Evolutionary conservation across 2,797 vertebrate genomes (phyloP), one percentile per base, ranked within the genome.

Genomic region (Leptoclinus maculatus): DNA sequence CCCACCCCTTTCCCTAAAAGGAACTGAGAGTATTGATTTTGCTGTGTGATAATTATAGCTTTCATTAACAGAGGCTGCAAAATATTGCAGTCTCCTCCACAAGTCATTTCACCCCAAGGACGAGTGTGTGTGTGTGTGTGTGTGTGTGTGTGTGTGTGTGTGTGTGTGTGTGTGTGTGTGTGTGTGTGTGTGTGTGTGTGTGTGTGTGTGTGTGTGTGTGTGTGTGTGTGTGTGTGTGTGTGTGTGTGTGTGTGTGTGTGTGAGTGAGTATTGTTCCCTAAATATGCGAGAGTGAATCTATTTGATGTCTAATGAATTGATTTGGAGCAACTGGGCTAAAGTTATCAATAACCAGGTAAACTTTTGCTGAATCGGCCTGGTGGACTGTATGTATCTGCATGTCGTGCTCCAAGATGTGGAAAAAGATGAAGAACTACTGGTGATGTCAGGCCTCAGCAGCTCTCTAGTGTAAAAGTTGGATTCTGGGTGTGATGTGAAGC

Each of bases 31-130:
- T 66, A 92, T 93, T 83, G 92, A 92, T 91, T 88, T 76, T 73
- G 3, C 80, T 58, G 70, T 53, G 74, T 78, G 83, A 90, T 91
- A 91, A 91, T 92, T 91, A 91, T 84, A 87, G 80, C 83, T 76
- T 89, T 86, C 86, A 90, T 91, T 87, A 88, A 79, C 74, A 70
- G 53, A 76, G 59, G 58, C 82, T 71, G 78, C 69, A 84, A 83
- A 88, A 82, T 71, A 82, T 51, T 79, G 47, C 34, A 38, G 76
- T 75, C 80, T 82, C 71, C 75, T 74, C 71, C 19, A 38, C 69
- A 66, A 71, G 74, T 79, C 68, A 82, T 76, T 79, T 80, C 71
- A 79, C 64, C 77, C 51, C 80, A 76, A 89, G 76, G 85, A 76
- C 74, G 14, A 9, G n/a, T 38, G 58, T 58, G 63, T 27, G 38